Evolutionary conservation across 1,140 invertebrate genomes (phyloP).

Genomic region (Diprion similis): DNA sequence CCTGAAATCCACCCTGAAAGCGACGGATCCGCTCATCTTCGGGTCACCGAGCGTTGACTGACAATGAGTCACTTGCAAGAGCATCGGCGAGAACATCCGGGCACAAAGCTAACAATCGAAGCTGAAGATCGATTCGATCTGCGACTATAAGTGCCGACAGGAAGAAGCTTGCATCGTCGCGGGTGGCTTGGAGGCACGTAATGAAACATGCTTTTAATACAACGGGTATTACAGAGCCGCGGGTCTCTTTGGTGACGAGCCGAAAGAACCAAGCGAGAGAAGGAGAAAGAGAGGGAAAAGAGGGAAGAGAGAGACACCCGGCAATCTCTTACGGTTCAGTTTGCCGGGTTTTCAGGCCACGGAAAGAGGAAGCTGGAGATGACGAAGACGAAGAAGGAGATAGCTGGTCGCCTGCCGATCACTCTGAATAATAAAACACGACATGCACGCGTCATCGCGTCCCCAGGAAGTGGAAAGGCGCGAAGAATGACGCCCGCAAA

Average conservation of each 20-base stretch:
- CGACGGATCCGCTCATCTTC: too few relatives aligned
- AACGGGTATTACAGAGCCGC: background rate
- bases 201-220: slow-evolving; percentile 14
- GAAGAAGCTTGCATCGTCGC: background rate
- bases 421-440: slow-evolving; percentile 48
- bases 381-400: too few relatives aligned
- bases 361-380: background rate
- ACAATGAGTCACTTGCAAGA: too few relatives aligned
- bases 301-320: slow-evolving; percentile 21
- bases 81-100: too few relatives aligned
- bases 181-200: background rate
- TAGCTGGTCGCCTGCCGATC: slow-evolving; percentile 35
- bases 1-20: too few relatives aligned
- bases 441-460: slow-evolving; percentile 39
- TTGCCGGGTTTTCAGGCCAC: slow-evolving; percentile 24
- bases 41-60: too few relatives aligned
- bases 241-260: slow-evolving; percentile 3
- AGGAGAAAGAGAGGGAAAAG: background rate
- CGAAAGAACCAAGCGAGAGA: slow-evolving; percentile 18
- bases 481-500: background rate
- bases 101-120: too few relatives aligned
- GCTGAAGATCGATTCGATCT: background rate
- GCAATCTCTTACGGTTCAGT: slow-evolving; percentile 52
- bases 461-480: slow-evolving; percentile 16
- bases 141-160: background rate